phyloP scores from a whole-genome alignment of 2,888 invertebrate species.

The Lochmaea capreae region DNA sequence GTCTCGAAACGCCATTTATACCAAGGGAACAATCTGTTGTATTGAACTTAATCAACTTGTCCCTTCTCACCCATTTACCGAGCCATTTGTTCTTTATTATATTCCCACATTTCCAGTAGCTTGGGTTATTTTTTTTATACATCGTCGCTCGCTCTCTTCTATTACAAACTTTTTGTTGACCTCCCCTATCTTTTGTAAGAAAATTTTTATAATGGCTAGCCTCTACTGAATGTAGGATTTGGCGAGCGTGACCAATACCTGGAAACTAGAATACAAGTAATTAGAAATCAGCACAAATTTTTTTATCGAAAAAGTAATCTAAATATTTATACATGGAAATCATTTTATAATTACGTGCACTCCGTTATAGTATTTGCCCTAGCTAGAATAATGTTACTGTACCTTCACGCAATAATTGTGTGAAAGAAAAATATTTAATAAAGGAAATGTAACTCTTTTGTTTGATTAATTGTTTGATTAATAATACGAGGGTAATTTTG shows the following conservation, averaged over 20 bases:
- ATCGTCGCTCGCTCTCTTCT: background rate
- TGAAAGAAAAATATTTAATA: too few relatives aligned
- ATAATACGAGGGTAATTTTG: too few relatives aligned
- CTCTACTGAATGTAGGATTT: background rate
- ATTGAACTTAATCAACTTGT: slow-evolving; percentile 36
- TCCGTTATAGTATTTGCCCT: background rate
- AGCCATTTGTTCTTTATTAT: slow-evolving; percentile 34
- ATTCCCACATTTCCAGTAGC: slow-evolving; percentile 5
- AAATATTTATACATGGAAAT: background rate
- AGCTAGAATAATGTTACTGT: background rate
- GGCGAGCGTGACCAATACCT: background rate
- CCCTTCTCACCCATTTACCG: slow-evolving; percentile 34
- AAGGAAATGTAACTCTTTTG: too few relatives aligned
- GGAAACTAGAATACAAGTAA: background rate
- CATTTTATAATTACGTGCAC: background rate
- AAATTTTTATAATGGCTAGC: background rate
- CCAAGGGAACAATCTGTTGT: slow-evolving; percentile 31
- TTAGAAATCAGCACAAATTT: background rate
- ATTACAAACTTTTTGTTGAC: background rate
- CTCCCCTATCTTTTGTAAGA: background rate
- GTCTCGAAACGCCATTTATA: slow-evolving; percentile 29
- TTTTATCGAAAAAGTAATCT: background rate
- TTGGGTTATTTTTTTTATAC: slow-evolving; percentile 5
- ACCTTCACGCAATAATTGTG: background rate
- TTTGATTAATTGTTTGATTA: too few relatives aligned